A percentile compares a stretch with the other conserved stretches of the same genome.
These are phyloP conservation scores for Bicyclus anynana DNA, from an alignment of 1,140 invertebrate species.

Conservation along the genomic window DNA sequence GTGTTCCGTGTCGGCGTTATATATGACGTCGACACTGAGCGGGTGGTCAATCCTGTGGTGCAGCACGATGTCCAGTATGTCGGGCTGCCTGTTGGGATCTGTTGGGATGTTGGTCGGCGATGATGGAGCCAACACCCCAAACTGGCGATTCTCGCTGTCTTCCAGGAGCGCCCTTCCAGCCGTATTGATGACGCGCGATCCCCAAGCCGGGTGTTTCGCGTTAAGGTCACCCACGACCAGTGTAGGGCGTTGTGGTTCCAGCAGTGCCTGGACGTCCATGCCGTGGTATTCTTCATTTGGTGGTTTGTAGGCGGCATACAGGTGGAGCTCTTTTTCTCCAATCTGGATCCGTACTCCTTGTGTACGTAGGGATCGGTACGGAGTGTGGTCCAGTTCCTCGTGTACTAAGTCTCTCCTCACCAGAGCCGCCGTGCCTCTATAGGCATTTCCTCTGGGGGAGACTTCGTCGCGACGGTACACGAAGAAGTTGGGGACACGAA, in stretches of 20 bases:
- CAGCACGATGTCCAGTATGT: slow-evolving; percentile 20
- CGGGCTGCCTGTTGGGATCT: neutral
- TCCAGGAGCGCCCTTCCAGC: neutral
- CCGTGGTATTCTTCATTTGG: neutral
- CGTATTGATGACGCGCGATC: slow-evolving; percentile 6
- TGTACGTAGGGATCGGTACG: neutral
- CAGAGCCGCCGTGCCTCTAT: slow-evolving; percentile 1
- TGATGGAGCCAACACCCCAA: slow-evolving; percentile 6
- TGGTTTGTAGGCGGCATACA: slow-evolving; percentile 17
- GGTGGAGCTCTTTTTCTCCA: neutral
- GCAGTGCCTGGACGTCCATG: slow-evolving; percentile 2
- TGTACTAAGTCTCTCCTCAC: slow-evolving; percentile 9
- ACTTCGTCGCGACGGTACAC: slow-evolving; percentile 15
- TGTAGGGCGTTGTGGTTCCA: neutral
- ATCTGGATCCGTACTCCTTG: slow-evolving; percentile 1
- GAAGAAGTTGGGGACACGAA: slow-evolving; percentile 2
- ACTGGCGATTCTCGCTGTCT: slow-evolving; percentile 6
- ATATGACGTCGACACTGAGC: slow-evolving; percentile 2
- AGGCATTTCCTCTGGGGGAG: slow-evolving; percentile 2
- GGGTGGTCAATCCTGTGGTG: neutral
- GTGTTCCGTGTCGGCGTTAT: slow-evolving; percentile 8
- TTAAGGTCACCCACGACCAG: slow-evolving; percentile 13
- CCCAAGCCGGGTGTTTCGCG: slow-evolving; percentile 18
- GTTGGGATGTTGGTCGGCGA: slow-evolving; percentile 16
- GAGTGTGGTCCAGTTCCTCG: neutral